phyloP scores from a whole-genome alignment of 2,113 vertebrate genomes.

The Petaurus breviceps region DNA sequence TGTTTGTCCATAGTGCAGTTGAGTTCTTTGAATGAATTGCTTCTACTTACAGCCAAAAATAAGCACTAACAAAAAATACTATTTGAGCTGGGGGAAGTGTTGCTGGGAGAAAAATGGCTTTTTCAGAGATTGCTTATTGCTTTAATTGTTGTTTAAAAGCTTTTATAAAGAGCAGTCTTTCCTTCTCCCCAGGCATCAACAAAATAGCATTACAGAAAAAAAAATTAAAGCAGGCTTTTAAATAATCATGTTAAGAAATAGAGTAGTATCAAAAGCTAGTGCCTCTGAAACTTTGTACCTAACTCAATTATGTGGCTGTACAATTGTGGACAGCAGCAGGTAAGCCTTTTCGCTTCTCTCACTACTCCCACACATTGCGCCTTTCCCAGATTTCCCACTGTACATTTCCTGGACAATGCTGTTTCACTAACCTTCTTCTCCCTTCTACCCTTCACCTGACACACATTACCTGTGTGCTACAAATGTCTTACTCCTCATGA shows the following conservation, averaged over 20 bases:
- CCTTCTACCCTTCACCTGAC: background rate
- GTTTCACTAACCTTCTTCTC: background rate
- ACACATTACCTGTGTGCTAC: background rate
- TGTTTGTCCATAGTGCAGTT: background rate
- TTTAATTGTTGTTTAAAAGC: background rate
- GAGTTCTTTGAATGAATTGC: background rate
- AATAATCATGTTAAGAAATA: conserved; percentile 4
- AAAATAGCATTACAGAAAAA: background rate
- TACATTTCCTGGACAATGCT: background rate
- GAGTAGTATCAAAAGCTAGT: background rate
- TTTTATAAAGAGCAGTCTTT: background rate
- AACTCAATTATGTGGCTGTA: background rate
- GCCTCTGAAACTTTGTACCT: background rate
- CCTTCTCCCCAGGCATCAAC: background rate
- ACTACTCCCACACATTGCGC: background rate
- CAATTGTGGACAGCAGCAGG: background rate
- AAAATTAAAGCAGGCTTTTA: background rate
- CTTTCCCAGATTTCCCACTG: background rate
- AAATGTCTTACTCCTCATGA: background rate
- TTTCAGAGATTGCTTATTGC: background rate
- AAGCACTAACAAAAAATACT: background rate
- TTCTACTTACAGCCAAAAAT: background rate
- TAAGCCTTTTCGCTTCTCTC: background rate
- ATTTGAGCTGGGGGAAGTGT: background rate
- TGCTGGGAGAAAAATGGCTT: background rate